Base-by-base conservation (phyloP, 2,113 vertebrate genomes). In the Ibidorhyncha struthersii region DNA sequence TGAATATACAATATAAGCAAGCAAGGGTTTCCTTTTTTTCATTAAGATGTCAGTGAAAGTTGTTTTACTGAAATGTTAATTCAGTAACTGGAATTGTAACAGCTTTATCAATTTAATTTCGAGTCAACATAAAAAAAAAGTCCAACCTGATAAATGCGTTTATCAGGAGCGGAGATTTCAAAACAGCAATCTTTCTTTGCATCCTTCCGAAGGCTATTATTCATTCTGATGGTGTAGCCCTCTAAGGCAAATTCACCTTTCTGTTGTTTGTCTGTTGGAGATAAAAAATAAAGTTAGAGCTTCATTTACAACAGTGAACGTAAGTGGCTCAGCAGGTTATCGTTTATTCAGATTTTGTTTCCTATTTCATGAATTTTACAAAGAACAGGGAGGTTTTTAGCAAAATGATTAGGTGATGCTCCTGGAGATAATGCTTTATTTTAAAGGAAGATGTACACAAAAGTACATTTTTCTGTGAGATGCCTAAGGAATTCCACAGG, bases 121-220 rank as follows among this genome's bases (percentile, higher is more conserved):
- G 97, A 98, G 95, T 86, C 92, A 91, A 97, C 93, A 92, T 95
- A 95, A 96, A 98, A 98, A 40, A 40, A 59, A 82, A 96, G 90
- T 97, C 96, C 40, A 97, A 99, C 99, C 99, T 99, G 99, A 98
- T 99, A 99, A 97, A 99, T 95, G 83, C 99, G 98, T 97, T 99
- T 99, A 98, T 99, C 99, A 73, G 99, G 98, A 98, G 99, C 99
- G 2, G 98, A 98, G 96, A 99, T 98, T 98, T 99, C 99, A 98
- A 99, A 99, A 98, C 99, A 99, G 96, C 98, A 99, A 97, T 99
- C 99, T 96, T 99, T 99, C 98, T 99, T 99, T 49, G 97, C 98
- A 98, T 99, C 99, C 98, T 99, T 99, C 74, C 99, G 98, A 38
- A 99, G 98, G 59, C 94, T 98, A 98, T 94, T 99, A 98, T 99